A percentile compares a stretch with the other conserved stretches of the same genome.
Evolutionary conservation across 2,797 vertebrate species (phyloP).

Genomic region (Sebastes miniatus): DNA sequence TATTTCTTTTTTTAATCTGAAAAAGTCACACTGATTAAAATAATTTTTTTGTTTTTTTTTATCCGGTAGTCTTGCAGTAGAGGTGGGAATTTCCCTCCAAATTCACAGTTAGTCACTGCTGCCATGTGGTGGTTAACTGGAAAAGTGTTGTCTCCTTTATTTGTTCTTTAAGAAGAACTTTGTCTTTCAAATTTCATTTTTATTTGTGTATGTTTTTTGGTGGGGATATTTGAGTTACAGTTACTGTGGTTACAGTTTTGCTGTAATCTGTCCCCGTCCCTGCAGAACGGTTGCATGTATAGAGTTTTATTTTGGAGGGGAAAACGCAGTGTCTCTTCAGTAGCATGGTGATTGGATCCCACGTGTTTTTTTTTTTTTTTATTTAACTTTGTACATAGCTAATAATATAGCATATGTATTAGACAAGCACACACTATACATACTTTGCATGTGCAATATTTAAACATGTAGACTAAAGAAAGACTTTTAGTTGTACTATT

Average conservation of each 20-base stretch:
- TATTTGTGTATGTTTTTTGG: fast-evolving
- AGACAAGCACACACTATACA: constrained; percentile 71
- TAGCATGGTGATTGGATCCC: constrained; percentile 64
- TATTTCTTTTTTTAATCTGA: neutral
- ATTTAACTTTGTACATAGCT: constrained; percentile 70
- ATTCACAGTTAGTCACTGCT: constrained; percentile 16
- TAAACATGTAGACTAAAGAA: constrained; percentile 71
- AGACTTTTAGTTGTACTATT: constrained; percentile 73
- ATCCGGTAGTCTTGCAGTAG: neutral
- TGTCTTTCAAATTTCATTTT: neutral
- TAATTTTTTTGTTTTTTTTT: neutral
- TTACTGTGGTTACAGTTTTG: neutral
- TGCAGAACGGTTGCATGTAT: constrained; percentile 46
- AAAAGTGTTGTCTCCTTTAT: neutral
- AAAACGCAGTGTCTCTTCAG: constrained; percentile 51
- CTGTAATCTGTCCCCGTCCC: neutral
- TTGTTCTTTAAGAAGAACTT: constrained; percentile 10
- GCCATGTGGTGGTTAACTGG: constrained; percentile 20
- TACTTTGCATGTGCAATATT: constrained; percentile 88
- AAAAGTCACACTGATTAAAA: neutral
- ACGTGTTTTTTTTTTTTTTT: constrained; percentile 32
- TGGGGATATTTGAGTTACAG: neutral
- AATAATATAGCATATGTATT: constrained; percentile 61
- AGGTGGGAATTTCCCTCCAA: neutral
- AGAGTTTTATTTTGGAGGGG: constrained; percentile 29